Conservation (phyloP, 2,113 vertebrate species). For the Leptobrachium ailaonicum region DNA sequence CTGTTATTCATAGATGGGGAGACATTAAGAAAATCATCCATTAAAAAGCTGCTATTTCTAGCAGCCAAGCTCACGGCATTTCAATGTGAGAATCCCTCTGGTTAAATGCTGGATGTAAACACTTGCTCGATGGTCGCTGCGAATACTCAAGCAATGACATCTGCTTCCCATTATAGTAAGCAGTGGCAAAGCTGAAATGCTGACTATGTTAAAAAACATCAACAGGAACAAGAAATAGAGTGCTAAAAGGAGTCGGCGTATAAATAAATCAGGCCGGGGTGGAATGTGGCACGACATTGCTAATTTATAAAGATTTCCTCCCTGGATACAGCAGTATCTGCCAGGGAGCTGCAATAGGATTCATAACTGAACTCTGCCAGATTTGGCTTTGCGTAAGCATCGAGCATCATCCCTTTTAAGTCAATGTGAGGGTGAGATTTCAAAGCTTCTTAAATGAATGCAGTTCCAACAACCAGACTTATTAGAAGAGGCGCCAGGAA, state of each 20-base stretch:
- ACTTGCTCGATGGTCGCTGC: conserved; percentile 29
- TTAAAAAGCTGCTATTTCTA: neutral
- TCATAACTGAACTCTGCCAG: conserved; percentile 14
- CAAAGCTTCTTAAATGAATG: neutral
- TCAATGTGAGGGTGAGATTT: conserved; percentile 12
- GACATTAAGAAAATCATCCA: conserved; percentile 1
- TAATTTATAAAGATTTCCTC: conserved; percentile 23
- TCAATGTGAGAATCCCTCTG: conserved; percentile 27
- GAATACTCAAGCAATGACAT: conserved; percentile 51
- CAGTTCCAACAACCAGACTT: conserved; percentile 1
- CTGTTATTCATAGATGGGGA: neutral
- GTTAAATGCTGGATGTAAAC: conserved; percentile 34
- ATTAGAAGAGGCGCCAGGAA: neutral
- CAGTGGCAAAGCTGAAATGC: conserved; percentile 56
- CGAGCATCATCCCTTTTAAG: conserved; percentile 30
- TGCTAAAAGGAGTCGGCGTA: conserved; percentile 57
- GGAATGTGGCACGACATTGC: conserved; percentile 48
- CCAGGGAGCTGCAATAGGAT: conserved; percentile 3
- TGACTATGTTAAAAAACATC: conserved; percentile 56
- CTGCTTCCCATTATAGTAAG: conserved; percentile 60
- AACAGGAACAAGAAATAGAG: conserved; percentile 63
- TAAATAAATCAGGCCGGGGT: conserved; percentile 59
- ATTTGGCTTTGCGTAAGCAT: conserved; percentile 1
- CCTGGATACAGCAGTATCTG: conserved; percentile 22
- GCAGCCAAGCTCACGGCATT: conserved; percentile 5